phyloP scores from a whole-genome alignment of 2,797 vertebrate genomes.

The Hoplostethus atlanticus region DNA sequence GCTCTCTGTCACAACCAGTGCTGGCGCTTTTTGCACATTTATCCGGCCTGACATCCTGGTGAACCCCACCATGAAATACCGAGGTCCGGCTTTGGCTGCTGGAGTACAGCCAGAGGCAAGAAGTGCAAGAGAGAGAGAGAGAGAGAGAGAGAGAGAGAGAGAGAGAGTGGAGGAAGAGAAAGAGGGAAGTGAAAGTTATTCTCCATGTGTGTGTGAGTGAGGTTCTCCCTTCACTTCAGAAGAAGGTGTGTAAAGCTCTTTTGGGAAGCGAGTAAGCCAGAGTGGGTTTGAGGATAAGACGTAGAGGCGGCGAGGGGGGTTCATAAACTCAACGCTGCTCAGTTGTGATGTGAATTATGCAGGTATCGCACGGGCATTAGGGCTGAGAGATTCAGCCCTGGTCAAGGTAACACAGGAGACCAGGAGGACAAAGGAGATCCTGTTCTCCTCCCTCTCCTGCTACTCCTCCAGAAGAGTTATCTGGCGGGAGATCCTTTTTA shows the following conservation, averaged over 20 bases:
- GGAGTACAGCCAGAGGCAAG: slow-evolving; percentile 54
- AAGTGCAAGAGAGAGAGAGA: slow-evolving; percentile 12
- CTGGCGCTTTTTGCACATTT: slow-evolving; percentile 52
- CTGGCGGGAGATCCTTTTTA: slow-evolving; percentile 8
- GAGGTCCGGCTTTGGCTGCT: slow-evolving; percentile 46
- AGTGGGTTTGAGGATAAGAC: slow-evolving; percentile 35
- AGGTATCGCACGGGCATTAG: slow-evolving; percentile 26
- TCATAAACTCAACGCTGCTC: slow-evolving; percentile 31
- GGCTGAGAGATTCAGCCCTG: slow-evolving; percentile 26
- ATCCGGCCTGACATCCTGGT: slow-evolving; percentile 53
- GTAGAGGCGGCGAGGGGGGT: slow-evolving; percentile 32
- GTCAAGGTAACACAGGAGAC: slow-evolving; percentile 18
- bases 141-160: not conserved
- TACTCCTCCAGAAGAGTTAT: slow-evolving; percentile 10
- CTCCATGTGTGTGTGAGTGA: not conserved
- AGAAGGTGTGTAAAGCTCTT: slow-evolving; percentile 46
- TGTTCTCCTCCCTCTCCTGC: not conserved
- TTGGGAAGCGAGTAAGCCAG: slow-evolving; percentile 32
- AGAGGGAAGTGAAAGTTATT: slow-evolving; percentile 18
- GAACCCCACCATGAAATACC: slow-evolving; percentile 51
- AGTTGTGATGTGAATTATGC: slow-evolving; percentile 47
- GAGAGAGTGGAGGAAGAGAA: slow-evolving; percentile 6
- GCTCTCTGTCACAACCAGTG: slow-evolving; percentile 61
- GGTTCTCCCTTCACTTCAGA: slow-evolving; percentile 30
- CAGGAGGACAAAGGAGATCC: slow-evolving; percentile 23